Percentiles rank a stretch among this genome's conserved stretches.
Evolutionary conservation across 2,113 vertebrate species (phyloP).

Genomic region (Channa maculata): DNA sequence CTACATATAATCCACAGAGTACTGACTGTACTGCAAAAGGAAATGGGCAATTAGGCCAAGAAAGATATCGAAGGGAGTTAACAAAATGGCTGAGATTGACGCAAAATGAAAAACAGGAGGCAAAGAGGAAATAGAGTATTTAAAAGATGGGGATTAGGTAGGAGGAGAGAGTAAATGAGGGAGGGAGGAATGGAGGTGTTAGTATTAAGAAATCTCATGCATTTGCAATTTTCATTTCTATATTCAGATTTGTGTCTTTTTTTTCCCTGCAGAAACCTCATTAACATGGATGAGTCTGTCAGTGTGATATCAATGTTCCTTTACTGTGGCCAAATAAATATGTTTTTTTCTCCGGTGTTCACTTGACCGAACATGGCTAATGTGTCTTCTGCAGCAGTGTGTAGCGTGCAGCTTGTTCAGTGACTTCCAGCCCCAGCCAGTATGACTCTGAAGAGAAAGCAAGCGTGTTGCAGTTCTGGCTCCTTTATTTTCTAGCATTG

Average conservation of each 20-base stretch:
- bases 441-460: background rate
- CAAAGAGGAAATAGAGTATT: constrained; percentile 16
- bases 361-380: constrained; percentile 38
- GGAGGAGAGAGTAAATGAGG: constrained; percentile 24
- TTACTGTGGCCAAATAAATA: constrained; percentile 53
- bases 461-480: background rate
- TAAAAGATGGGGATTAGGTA: constrained; percentile 37
- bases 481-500: constrained; percentile 7
- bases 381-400: constrained; percentile 8
- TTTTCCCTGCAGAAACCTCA: constrained; percentile 31
- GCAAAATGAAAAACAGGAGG: constrained; percentile 21
- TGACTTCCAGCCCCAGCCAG: background rate
- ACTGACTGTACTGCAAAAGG: constrained; percentile 4
- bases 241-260: constrained; percentile 55
- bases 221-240: constrained; percentile 68
- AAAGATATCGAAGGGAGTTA: constrained; percentile 21
- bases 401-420: background rate
- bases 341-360: constrained; percentile 19
- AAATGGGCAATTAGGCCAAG: constrained; percentile 45
- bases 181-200: constrained; percentile 26
- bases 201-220: constrained; percentile 59
- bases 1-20: constrained; percentile 2
- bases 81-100: constrained; percentile 41
- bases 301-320: constrained; percentile 43
- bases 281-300: constrained; percentile 68